A percentile compares a stretch with the other conserved stretches of the same genome.
Conservation (phyloP, 1,140 invertebrate species). For the Nephila pilipes region DNA sequence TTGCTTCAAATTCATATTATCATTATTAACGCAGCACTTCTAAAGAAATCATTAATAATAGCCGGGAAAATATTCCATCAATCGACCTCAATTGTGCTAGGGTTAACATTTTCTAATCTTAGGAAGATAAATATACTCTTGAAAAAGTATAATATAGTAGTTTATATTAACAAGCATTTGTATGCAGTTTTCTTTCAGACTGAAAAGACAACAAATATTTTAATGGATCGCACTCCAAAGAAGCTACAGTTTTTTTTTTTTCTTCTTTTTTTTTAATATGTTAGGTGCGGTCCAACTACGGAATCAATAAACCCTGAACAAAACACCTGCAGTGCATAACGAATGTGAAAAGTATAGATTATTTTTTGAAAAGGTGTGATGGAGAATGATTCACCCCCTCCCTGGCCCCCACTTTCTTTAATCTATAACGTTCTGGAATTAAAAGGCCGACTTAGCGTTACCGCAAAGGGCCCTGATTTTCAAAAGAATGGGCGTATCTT, state of each 20-base stretch:
- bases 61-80: neutral
- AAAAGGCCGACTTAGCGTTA: neutral
- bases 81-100: neutral
- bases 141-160: neutral
- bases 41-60: neutral
- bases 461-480: neutral
- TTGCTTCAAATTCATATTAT: neutral
- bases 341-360: slow-evolving; percentile 20
- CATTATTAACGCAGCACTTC: neutral
- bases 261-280: neutral
- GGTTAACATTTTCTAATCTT: neutral
- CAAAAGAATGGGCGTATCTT: neutral
- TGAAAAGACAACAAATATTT: neutral
- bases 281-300: neutral
- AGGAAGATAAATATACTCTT: neutral
- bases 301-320: slow-evolving; percentile 8
- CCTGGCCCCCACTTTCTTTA: neutral
- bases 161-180: neutral
- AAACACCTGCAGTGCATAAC: slow-evolving; percentile 30
- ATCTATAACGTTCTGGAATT: neutral
- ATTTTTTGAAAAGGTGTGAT: slow-evolving; percentile 18
- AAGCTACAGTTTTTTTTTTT: neutral
- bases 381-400: neutral
- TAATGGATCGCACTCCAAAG: neutral
- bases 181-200: neutral